Percentiles rank a stretch among this genome's conserved stretches.
Evolutionary conservation across 2,113 vertebrate species (phyloP).

Genomic region (Chaenocephalus aceratus): DNA sequence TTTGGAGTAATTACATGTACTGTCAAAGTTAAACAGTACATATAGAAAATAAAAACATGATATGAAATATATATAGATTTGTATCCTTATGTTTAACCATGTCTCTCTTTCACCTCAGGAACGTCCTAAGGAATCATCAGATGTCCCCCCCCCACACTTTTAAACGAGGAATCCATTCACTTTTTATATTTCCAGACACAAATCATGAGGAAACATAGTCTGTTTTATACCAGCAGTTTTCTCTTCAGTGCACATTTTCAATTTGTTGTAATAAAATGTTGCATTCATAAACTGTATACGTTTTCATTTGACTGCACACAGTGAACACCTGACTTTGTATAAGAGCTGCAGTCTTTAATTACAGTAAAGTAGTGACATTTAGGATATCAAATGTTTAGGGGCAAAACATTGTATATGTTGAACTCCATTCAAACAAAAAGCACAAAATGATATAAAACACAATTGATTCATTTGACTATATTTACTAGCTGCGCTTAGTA

Average conservation of each 20-base stretch:
- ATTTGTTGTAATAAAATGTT: background rate
- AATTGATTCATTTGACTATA: too few relatives aligned
- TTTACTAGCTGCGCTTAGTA: too few relatives aligned
- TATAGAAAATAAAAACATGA: background rate
- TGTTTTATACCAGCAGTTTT: background rate
- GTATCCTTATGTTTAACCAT: background rate
- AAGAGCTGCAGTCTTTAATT: background rate
- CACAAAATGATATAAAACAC: too few relatives aligned
- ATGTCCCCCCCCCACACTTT: background rate
- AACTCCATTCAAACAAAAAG: too few relatives aligned
- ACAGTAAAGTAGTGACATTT: background rate
- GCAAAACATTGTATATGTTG: too few relatives aligned
- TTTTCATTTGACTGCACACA: background rate
- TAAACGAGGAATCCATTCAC: background rate
- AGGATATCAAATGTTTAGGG: background rate
- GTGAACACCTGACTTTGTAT: too few relatives aligned
- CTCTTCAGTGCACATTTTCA: background rate
- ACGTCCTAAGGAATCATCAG: background rate
- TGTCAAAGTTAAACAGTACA: too few relatives aligned
- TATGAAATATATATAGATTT: background rate
- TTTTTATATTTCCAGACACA: too few relatives aligned
- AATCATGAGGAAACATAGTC: too few relatives aligned
- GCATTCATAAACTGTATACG: background rate
- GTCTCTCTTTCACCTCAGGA: conserved; percentile 3
- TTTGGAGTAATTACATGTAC: background rate